phyloP scores from a whole-genome alignment of 2,888 invertebrate species.

The Hyppa rectilinea region DNA sequence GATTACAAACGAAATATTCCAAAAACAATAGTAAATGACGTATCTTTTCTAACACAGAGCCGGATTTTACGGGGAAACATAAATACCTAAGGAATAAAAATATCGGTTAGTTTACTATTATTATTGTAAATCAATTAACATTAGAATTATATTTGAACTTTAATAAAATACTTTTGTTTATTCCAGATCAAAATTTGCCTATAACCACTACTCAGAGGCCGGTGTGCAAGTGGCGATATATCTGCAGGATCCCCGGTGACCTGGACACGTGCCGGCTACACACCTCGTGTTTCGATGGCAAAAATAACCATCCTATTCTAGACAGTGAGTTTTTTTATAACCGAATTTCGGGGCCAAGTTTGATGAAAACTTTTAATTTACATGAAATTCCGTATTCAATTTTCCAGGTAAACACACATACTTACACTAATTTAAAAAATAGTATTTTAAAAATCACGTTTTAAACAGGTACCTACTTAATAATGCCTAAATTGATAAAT shows the following conservation, averaged over 20 bases:
- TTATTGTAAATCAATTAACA: background rate
- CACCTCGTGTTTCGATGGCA: slow-evolving; percentile 39
- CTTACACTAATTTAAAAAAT: too few species aligned
- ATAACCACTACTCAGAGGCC: slow-evolving; percentile 38
- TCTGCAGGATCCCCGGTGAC: slow-evolving; percentile 67
- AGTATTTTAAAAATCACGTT: too few species aligned
- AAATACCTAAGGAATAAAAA: background rate
- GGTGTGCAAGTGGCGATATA: slow-evolving; percentile 78
- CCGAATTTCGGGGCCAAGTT: too few species aligned
- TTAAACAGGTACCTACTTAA: too few species aligned
- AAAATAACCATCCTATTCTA: slow-evolving; percentile 2
- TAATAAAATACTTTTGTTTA: background rate
- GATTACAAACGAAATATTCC: background rate
- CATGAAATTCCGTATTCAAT: too few species aligned
- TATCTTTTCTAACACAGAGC: slow-evolving; percentile 9
- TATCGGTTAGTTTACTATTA: slow-evolving; percentile 6
- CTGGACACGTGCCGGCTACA: slow-evolving; percentile 76
- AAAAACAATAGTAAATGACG: background rate
- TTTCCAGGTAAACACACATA: too few species aligned
- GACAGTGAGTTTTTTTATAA: too few species aligned
- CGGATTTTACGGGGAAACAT: background rate
- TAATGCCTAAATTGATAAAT: too few species aligned
- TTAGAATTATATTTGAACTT: background rate
- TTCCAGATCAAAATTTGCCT: background rate
- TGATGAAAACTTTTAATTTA: too few species aligned